Percentiles rank a stretch among this genome's conserved stretches.
phyloP scores from a whole-genome alignment of 2,797 vertebrate species.

The Anguilla anguilla region DNA sequence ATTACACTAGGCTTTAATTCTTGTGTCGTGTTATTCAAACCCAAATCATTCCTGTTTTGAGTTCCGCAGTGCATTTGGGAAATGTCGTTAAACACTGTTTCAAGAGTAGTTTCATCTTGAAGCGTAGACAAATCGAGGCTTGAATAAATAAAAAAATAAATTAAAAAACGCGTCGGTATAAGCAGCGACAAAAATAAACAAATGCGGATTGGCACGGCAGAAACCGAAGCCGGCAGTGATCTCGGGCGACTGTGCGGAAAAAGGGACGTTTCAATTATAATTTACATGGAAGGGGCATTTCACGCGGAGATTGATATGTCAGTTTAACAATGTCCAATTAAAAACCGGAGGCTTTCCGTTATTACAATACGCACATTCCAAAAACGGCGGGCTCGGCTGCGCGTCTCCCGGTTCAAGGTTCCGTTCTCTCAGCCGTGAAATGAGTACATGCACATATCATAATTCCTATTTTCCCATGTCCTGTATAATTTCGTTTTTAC shows the following conservation, averaged over 20 bases:
- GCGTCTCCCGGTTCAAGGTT: conserved; percentile 70
- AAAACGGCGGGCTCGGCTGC: conserved; percentile 57
- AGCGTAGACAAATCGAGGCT: too few relatives aligned
- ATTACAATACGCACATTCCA: conserved; percentile 64
- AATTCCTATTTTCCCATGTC: conserved; percentile 71
- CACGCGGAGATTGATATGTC: conserved; percentile 73
- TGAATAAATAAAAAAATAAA: not conserved
- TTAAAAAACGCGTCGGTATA: not conserved
- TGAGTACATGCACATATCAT: conserved; percentile 74
- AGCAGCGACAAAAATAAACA: not conserved
- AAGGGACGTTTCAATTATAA: conserved; percentile 75
- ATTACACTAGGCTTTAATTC: too few relatives aligned
- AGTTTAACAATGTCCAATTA: conserved; percentile 82
- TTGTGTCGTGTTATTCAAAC: too few relatives aligned
- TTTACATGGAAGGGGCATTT: conserved; percentile 74
- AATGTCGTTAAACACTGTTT: too few relatives aligned
- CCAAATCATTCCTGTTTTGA: too few relatives aligned
- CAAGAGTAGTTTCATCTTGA: not conserved
- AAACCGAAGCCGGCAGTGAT: not conserved
- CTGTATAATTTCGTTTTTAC: conserved; percentile 64
- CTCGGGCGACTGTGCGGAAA: conserved; percentile 43
- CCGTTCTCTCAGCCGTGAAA: conserved; percentile 75
- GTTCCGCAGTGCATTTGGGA: too few relatives aligned
- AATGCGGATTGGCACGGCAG: not conserved
- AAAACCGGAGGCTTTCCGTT: conserved; percentile 74